These are phyloP conservation scores for Cossypha niveicapilla DNA, from an alignment of 2,797 vertebrate genomes.

Conservation along the genomic window DNA sequence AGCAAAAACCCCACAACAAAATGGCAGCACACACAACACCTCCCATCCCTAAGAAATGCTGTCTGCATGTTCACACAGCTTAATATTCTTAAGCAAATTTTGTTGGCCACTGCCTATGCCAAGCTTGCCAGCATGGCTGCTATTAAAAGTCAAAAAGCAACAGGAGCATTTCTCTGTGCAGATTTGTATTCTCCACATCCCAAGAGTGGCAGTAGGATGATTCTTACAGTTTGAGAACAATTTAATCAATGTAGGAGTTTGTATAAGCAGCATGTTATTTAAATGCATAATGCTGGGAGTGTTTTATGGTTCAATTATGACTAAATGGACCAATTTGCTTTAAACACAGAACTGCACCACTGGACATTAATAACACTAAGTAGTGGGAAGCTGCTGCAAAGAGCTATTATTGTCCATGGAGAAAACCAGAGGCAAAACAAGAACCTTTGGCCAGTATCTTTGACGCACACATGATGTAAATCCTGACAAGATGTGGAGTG, in stretches of 20 bases:
- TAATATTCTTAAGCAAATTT: background rate
- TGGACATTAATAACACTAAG: constrained; percentile 13
- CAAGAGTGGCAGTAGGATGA: background rate
- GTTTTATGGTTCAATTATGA: constrained; percentile 23
- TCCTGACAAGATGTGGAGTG: background rate
- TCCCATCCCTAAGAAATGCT: background rate
- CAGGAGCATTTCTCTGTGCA: background rate
- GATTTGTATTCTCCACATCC: background rate
- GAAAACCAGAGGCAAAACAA: background rate
- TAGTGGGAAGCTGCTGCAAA: background rate
- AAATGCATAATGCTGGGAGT: background rate
- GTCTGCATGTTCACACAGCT: background rate
- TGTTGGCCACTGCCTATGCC: background rate
- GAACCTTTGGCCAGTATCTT: background rate
- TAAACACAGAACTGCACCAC: background rate
- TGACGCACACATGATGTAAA: background rate
- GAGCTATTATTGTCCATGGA: background rate
- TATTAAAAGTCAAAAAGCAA: background rate
- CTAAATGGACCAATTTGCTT: constrained; percentile 23
- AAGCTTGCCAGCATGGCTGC: background rate
- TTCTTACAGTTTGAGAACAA: background rate
- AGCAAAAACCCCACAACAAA: background rate
- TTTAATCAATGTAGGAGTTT: background rate
- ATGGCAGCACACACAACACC: background rate
- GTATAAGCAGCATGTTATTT: background rate